A percentile compares a stretch with the other conserved stretches of the same genome.
phyloP scores from a whole-genome alignment of 2,797 vertebrate species.

The Alectoris magna region DNA sequence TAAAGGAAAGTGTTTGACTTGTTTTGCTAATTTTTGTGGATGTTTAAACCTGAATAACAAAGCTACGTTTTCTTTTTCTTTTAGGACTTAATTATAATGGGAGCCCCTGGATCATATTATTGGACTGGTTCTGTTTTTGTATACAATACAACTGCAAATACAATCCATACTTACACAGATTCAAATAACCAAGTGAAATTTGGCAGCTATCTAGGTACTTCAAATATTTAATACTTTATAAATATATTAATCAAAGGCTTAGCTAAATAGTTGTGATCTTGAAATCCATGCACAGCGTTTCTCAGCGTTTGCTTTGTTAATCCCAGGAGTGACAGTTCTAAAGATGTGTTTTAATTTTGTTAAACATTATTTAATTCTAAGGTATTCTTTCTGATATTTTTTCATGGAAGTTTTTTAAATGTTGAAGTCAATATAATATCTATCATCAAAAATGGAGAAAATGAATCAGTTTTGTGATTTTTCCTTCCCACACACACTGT shows the following conservation, averaged over 20 bases:
- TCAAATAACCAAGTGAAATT: constrained; percentile 83
- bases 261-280: not conserved
- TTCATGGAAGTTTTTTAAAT: not conserved
- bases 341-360: not conserved
- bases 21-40: not conserved
- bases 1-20: not conserved
- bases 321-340: not conserved
- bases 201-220: constrained; percentile 94
- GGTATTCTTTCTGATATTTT: not conserved
- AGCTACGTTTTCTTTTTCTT: constrained; percentile 61
- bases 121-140: constrained; percentile 96
- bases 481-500: too few species aligned
- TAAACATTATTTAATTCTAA: not conserved
- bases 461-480: too few species aligned
- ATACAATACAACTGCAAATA: constrained; percentile 84
- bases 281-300: not conserved
- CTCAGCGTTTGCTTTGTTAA: not conserved
- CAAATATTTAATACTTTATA: not conserved
- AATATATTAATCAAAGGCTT: not conserved
- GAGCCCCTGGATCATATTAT: constrained; percentile 92
- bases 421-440: not conserved
- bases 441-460: too few species aligned
- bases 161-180: constrained; percentile 84
- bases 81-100: constrained; percentile 95
- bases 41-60: constrained; percentile 7